Percentiles rank a stretch among this genome's conserved stretches.
Conservation (phyloP, 1,140 invertebrate genomes). For the Apocrypta bakeri region DNA sequence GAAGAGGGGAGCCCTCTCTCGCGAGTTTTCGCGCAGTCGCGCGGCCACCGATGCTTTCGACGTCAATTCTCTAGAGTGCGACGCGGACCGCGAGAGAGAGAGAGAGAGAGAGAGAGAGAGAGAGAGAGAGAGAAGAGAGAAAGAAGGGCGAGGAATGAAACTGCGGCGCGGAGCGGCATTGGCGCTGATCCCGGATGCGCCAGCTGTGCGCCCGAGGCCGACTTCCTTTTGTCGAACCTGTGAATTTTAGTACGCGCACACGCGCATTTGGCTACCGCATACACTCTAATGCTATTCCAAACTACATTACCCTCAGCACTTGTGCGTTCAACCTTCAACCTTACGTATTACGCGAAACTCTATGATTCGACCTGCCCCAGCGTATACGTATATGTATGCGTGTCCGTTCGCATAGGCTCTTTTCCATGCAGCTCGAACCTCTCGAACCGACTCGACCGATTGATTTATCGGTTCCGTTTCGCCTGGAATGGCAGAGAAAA, state of each 20-base stretch:
- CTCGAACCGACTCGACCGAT: neutral
- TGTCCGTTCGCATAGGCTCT: neutral
- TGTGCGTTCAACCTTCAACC: too few species aligned
- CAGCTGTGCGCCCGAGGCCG: neutral
- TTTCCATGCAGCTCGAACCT: neutral
- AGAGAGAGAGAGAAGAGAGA: neutral
- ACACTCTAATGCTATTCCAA: too few species aligned
- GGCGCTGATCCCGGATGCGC: neutral
- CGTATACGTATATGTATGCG: too few species aligned
- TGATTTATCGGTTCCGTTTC: neutral
- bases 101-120: too few species aligned
- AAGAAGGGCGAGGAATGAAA: neutral
- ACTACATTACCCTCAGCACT: too few species aligned
- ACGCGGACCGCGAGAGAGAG: too few species aligned
- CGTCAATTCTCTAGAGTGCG: slow-evolving; percentile 26
- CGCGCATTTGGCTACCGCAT: too few species aligned
- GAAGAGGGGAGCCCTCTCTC: neutral
- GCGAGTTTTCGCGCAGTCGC: neutral
- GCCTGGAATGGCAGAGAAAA: neutral
- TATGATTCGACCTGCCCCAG: too few species aligned
- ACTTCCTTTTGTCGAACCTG: neutral
- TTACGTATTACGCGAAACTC: too few species aligned
- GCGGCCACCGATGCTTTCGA: slow-evolving; percentile 34
- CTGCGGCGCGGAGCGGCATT: neutral
- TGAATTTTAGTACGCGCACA: too few species aligned